Percentiles rank a stretch among this genome's conserved stretches.
These are phyloP conservation scores for Cremastobaeus sp. DNA, from an alignment of 2,888 invertebrate species.

Conservation along the genomic window DNA sequence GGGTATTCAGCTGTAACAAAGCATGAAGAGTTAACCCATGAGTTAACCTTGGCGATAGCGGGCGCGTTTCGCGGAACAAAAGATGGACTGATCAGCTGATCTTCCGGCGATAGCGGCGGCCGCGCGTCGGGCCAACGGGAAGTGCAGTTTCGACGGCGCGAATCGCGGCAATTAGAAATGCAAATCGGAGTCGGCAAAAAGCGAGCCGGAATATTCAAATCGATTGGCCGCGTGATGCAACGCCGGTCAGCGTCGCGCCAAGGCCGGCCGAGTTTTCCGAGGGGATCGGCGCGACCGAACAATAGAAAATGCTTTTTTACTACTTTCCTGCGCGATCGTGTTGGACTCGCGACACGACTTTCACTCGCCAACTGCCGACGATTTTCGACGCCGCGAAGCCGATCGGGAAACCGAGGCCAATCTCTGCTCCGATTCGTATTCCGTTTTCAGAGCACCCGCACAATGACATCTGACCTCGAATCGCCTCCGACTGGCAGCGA, in stretches of 20 bases:
- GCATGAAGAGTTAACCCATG: not conserved
- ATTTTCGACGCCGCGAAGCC: not conserved
- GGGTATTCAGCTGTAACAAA: constrained; percentile 77
- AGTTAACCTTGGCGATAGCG: too few relatives aligned
- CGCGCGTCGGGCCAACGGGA: not conserved
- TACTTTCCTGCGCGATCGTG: not conserved
- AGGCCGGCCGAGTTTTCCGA: constrained; percentile 14
- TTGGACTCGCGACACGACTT: not conserved
- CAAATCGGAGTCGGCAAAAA: not conserved
- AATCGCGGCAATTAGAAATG: not conserved
- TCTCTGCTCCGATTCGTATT: too few relatives aligned
- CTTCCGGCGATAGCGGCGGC: too few relatives aligned
- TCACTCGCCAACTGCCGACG: not conserved
- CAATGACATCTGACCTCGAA: too few relatives aligned
- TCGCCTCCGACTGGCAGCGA: too few relatives aligned
- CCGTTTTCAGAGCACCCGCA: too few relatives aligned
- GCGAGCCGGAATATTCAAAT: not conserved
- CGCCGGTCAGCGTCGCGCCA: constrained; percentile 12
- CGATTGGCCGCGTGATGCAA: constrained; percentile 8
- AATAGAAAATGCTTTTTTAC: not conserved
- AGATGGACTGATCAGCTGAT: constrained; percentile 45
- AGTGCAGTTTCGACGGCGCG: not conserved
- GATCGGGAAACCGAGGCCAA: too few relatives aligned
- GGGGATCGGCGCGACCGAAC: not conserved
- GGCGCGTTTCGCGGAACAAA: constrained; percentile 45